Percentiles rank a stretch among this genome's conserved stretches.
These are phyloP conservation scores for Berghia stephanieae DNA, from an alignment of 1,140 invertebrate species.

Conservation along the genomic window DNA sequence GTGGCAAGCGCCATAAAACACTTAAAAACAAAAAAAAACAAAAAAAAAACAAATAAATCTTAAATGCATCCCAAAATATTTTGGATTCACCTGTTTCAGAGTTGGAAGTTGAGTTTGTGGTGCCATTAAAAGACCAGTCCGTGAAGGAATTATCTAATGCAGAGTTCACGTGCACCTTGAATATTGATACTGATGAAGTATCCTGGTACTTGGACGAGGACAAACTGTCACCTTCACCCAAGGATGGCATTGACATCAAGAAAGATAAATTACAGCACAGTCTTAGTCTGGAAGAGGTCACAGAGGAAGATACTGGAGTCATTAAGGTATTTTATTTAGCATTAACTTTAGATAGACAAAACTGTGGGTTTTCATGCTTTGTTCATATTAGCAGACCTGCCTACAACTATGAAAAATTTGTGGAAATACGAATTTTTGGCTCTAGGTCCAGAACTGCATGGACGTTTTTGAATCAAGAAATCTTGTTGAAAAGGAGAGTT, in stretches of 20 bases:
- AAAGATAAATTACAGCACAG: constrained; percentile 54
- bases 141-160: constrained; percentile 82
- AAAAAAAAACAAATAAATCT: background rate
- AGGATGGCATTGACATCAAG: constrained; percentile 80
- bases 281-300: constrained; percentile 56
- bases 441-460: too few species aligned
- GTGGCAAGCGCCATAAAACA: too few species aligned
- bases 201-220: constrained; percentile 66
- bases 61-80: background rate
- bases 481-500: too few species aligned
- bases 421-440: too few species aligned
- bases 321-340: constrained; percentile 56
- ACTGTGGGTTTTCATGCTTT: too few species aligned
- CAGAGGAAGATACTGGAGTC: constrained; percentile 48
- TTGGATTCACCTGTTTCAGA: constrained; percentile 30
- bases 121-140: constrained; percentile 48
- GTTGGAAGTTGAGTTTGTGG: constrained; percentile 44
- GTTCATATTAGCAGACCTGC: too few species aligned
- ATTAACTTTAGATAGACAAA: too few species aligned
- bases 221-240: constrained; percentile 48
- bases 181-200: constrained; percentile 79
- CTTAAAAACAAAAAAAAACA: too few species aligned
- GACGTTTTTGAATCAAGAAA: too few species aligned
- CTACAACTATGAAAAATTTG: too few species aligned
- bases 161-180: constrained; percentile 91